phyloP scores from a whole-genome alignment of 1,140 invertebrate species.

The Calliopsis andreniformis region DNA sequence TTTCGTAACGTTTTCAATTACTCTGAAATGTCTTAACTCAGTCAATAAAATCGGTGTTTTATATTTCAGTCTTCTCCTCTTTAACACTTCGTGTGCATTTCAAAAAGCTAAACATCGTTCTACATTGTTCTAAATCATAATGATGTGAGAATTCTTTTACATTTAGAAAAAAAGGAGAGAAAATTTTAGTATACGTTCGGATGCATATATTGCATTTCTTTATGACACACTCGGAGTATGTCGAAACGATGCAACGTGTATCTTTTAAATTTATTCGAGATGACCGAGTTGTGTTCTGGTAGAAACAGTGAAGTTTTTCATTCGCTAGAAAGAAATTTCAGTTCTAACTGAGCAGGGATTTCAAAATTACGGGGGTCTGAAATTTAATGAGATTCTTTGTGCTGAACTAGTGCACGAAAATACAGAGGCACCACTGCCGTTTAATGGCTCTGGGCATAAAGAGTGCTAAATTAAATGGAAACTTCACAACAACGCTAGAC shows the following conservation, averaged over 20 bases:
- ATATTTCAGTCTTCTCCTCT: too few species aligned
- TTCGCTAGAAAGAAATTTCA: slow-evolving; percentile 14
- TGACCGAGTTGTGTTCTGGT: slow-evolving; percentile 13
- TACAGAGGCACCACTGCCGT: neutral
- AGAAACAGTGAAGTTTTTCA: slow-evolving; percentile 9
- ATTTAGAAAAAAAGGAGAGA: neutral
- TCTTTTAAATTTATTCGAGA: slow-evolving; percentile 15
- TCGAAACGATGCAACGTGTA: neutral
- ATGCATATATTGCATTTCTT: neutral
- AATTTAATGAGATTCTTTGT: slow-evolving; percentile 42
- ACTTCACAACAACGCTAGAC: neutral
- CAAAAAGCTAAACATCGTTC: too few species aligned
- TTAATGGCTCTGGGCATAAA: neutral
- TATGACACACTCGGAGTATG: slow-evolving; percentile 5
- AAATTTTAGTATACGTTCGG: neutral
- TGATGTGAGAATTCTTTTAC: neutral
- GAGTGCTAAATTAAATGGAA: slow-evolving; percentile 8
- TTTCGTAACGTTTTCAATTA: too few species aligned
- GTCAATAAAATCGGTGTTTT: too few species aligned
- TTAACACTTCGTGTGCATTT: too few species aligned
- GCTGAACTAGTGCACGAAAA: slow-evolving; percentile 14
- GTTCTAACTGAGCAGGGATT: neutral
- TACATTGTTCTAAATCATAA: too few species aligned
- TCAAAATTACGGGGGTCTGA: slow-evolving; percentile 21
- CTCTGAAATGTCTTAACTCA: too few species aligned